phyloP scores from a whole-genome alignment of 2,113 vertebrate genomes.

The Fregetta grallaria region DNA sequence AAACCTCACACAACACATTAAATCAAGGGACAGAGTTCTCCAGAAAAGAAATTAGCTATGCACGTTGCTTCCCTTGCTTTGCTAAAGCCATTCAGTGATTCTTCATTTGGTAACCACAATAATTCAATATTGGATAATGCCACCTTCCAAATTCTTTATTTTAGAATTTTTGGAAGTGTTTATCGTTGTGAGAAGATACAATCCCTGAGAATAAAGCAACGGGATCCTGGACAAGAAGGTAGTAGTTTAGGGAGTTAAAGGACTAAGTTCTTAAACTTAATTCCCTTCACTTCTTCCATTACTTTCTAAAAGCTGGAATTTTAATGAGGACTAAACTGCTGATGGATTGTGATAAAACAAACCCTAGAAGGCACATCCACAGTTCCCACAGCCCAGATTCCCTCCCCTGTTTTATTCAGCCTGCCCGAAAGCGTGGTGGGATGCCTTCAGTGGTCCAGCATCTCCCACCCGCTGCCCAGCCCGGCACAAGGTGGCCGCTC shows the following conservation, averaged over 20 bases:
- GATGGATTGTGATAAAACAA: background rate
- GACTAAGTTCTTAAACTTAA: background rate
- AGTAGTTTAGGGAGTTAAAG: background rate
- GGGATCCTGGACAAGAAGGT: background rate
- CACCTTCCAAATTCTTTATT: background rate
- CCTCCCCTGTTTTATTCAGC: background rate
- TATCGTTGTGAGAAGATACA: background rate
- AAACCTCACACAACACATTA: background rate
- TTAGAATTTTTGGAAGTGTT: background rate
- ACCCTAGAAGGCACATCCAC: background rate
- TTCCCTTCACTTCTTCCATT: background rate
- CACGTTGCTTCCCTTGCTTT: background rate
- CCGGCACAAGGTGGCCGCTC: rapidly evolving
- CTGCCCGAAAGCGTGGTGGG: rapidly evolving
- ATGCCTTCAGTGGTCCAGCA: background rate
- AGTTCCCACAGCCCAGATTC: background rate
- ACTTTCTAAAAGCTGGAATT: background rate
- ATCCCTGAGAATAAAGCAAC: background rate
- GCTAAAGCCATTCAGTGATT: background rate
- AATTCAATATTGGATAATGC: background rate
- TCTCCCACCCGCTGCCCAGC: background rate
- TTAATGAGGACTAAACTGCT: background rate
- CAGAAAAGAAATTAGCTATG: background rate
- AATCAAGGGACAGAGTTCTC: background rate
- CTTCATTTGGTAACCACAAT: background rate